Percentiles rank a stretch among this genome's conserved stretches.
phyloP scores from a whole-genome alignment of 2,797 vertebrate species.

The Gambusia yucatana region DNA sequence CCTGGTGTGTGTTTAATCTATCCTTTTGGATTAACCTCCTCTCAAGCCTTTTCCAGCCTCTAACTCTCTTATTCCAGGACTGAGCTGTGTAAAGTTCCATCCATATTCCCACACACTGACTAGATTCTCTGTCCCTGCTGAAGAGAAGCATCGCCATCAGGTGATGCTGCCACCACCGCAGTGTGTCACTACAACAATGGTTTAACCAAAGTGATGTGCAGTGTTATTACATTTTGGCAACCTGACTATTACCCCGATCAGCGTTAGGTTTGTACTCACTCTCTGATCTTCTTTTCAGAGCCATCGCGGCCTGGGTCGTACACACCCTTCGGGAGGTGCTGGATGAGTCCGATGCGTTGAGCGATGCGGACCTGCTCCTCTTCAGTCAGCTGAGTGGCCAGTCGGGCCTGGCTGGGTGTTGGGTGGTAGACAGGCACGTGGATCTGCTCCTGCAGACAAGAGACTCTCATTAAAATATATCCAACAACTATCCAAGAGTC shows the following conservation, averaged over 20 bases:
- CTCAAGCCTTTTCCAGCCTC: not conserved
- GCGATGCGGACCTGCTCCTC: constrained; percentile 89
- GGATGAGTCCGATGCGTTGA: constrained; percentile 89
- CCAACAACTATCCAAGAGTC: not conserved
- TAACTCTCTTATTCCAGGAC: not conserved
- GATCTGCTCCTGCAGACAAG: constrained; percentile 78
- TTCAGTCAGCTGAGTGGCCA: constrained; percentile 89
- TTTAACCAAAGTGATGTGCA: not conserved
- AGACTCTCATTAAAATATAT: not conserved
- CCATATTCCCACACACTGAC: not conserved
- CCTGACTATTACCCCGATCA: not conserved
- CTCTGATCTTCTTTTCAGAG: constrained; percentile 87
- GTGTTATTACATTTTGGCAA: too few species aligned
- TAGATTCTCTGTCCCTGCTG: not conserved
- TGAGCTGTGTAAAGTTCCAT: not conserved
- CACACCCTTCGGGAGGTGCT: constrained; percentile 87
- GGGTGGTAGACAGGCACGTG: constrained; percentile 88
- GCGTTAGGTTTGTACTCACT: constrained; percentile 73
- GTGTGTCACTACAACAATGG: not conserved
- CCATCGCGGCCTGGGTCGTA: constrained; percentile 83
- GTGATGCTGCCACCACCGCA: not conserved
- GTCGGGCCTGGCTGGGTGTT: constrained; percentile 85
- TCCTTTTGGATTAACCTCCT: not conserved
- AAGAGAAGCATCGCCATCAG: not conserved
- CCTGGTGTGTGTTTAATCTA: not conserved